Base-by-base conservation (phyloP, 2,113 vertebrate genomes). In the Lontra canadensis region DNA sequence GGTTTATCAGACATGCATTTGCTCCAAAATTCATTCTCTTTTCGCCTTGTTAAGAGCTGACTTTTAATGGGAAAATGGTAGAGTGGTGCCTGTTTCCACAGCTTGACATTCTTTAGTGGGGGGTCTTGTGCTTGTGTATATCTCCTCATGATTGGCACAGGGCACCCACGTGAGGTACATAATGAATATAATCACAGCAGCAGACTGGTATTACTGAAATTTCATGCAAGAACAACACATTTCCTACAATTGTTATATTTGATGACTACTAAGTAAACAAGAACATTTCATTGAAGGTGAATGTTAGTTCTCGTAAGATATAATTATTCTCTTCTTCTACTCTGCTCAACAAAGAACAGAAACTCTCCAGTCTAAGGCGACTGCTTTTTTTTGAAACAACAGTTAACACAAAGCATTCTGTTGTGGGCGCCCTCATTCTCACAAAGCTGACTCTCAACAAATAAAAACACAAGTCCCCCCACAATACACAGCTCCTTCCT, bases 221-320 rank as follows among this genome's bases (percentile, higher is more conserved):
- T 85, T 88, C 44, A 34, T 34, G 7, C 21, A 5, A 49, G 63
- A 83, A 93, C 80, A 95, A 76, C 69, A 65, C 14, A 59, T 74
- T 94, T 81, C 80, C 63, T 74, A 11, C 39, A 84, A 57, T 82
- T 95, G 36, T 79, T 89, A 34, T 23, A 73, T 86, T 94, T 83
- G 67, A 67, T 85, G 57, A 94, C 67, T 85, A 23, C 44, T 95
- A 96, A 82, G 79, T 57, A 73, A 96, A 92, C 59, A 94, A 91
- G 67, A 95, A 80, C 42, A 82, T 36, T 63, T 95, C 86, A 59
- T 26, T 80, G 39, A 76, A 96, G 93, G 91, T 69, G n/a, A 96
- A 88, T 44, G 87, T 89, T 74, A 74, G 61, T 73, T 34, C 73
- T 13, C 15, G n/a, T 85, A 90, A 63, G 83, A 82, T 36, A 47